Percentiles rank a stretch among this genome's conserved stretches.
Conservation (phyloP, 2,113 vertebrate genomes). For the Mormoops blainvillei region DNA sequence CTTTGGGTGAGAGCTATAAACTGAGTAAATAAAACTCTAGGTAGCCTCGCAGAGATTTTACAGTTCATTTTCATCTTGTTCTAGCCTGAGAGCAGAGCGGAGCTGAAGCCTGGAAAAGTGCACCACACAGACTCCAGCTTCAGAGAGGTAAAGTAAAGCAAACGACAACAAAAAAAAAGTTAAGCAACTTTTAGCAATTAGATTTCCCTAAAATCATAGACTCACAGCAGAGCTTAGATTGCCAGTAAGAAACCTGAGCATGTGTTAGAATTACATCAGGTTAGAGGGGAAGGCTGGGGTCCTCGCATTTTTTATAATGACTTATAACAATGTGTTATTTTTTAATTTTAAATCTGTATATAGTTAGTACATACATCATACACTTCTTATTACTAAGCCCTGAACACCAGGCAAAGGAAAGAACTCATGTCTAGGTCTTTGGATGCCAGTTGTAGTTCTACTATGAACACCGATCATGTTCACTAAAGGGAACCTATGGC, state of each 20-base stretch:
- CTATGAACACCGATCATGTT: background rate
- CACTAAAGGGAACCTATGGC: background rate
- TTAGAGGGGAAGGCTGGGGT: background rate
- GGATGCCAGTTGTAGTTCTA: background rate
- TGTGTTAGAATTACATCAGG: background rate
- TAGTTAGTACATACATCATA: background rate
- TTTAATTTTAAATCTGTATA: background rate
- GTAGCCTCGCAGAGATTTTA: conserved; percentile 22
- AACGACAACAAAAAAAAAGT: background rate
- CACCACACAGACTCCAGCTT: background rate
- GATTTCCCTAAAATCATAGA: background rate
- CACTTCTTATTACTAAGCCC: background rate
- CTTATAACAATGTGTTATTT: background rate
- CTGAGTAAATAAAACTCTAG: conserved; percentile 47
- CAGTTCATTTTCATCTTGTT: conserved; percentile 31
- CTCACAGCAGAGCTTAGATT: background rate
- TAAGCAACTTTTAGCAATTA: background rate
- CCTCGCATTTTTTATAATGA: background rate
- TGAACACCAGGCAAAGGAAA: background rate
- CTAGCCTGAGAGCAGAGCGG: background rate
- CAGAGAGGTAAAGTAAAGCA: background rate
- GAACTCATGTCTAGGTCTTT: background rate
- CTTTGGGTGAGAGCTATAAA: conserved; percentile 35
- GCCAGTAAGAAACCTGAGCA: background rate
- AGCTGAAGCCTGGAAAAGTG: background rate